Conservation (phyloP, 2,888 invertebrate species). For the Dolichomitus sp. region DNA sequence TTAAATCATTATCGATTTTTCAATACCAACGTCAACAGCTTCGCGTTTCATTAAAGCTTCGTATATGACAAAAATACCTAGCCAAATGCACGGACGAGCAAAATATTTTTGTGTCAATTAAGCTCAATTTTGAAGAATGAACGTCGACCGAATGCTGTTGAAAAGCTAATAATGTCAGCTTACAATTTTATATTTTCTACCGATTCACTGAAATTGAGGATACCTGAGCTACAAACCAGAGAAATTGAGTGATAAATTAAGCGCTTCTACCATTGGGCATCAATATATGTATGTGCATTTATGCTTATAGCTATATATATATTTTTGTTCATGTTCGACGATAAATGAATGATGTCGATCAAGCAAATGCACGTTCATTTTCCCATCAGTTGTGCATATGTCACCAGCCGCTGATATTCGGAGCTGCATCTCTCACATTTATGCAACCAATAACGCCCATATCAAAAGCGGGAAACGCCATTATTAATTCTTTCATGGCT, state of each 20-base stretch:
- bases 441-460: neutral
- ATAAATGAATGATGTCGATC: constrained; percentile 35
- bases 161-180: neutral
- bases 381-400: constrained; percentile 1
- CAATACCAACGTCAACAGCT: constrained; percentile 6
- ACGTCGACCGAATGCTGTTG: neutral
- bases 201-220: neutral
- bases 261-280: neutral
- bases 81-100: neutral
- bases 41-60: neutral
- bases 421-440: neutral
- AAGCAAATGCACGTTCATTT: constrained; percentile 5
- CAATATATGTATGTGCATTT: neutral
- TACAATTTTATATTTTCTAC: neutral
- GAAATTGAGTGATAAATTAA: constrained; percentile 23
- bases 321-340: neutral
- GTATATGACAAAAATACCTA: neutral
- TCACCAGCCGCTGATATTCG: neutral
- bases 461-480: neutral
- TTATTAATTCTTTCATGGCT: neutral
- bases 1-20: constrained; percentile 16
- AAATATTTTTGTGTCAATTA: neutral
- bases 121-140: neutral
- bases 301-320: neutral
- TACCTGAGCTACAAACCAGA: neutral